Conservation (phyloP, 2,113 vertebrate species). For the Cephalopholis sonnerati region DNA sequence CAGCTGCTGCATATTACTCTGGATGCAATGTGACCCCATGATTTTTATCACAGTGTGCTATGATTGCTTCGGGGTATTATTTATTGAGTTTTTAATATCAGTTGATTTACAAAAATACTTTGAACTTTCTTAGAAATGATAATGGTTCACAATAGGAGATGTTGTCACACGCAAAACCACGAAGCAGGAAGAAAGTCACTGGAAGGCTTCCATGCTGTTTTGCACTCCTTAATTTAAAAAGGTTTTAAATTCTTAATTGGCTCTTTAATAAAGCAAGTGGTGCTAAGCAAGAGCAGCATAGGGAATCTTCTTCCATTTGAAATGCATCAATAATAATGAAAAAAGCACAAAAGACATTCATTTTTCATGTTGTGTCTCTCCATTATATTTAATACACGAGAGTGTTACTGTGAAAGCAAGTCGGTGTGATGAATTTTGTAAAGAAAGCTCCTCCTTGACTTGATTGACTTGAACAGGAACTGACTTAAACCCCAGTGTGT, state of each 20-base stretch:
- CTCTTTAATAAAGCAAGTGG: conserved; percentile 75
- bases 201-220: conserved; percentile 48
- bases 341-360: conserved; percentile 69
- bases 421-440: conserved; percentile 72
- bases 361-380: conserved; percentile 65
- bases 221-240: conserved; percentile 57
- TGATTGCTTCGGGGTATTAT: conserved; percentile 2
- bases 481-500: conserved; percentile 49
- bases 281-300: conserved; percentile 58
- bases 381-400: conserved; percentile 69
- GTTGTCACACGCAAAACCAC: conserved; percentile 18
- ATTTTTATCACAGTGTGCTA: conserved; percentile 59
- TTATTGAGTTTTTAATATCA: conserved; percentile 24
- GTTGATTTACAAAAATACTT: conserved; percentile 27
- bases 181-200: conserved; percentile 38
- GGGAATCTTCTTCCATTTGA: conserved; percentile 69
- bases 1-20: conserved; percentile 16
- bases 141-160: conserved; percentile 25
- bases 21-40: conserved; percentile 47
- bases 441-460: conserved; percentile 54
- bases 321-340: conserved; percentile 77
- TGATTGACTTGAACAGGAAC: conserved; percentile 70
- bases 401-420: conserved; percentile 63
- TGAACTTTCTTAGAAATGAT: conserved; percentile 9
- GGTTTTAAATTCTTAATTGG: conserved; percentile 73